A percentile compares a stretch with the other conserved stretches of the same genome.
Evolutionary conservation across 2,113 vertebrate genomes (phyloP).

Genomic region (Illadopsis cleaveri): DNA sequence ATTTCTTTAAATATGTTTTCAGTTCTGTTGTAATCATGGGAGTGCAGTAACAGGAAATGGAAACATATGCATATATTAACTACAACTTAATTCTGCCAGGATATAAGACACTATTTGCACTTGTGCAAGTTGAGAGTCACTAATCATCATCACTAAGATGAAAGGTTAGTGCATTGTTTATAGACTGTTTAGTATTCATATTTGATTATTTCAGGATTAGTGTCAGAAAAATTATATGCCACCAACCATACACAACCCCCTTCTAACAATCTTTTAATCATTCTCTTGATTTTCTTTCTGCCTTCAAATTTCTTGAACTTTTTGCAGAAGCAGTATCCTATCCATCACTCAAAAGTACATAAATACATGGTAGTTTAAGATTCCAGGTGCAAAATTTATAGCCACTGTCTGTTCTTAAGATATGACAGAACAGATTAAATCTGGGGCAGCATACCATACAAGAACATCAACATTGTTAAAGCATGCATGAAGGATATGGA

Average conservation of each 20-base stretch:
- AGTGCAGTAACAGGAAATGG: background rate
- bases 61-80: background rate
- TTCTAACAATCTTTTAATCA: background rate
- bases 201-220: background rate
- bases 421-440: background rate
- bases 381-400: background rate
- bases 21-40: background rate
- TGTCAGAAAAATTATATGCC: background rate
- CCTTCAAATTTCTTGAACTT: background rate
- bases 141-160: background rate
- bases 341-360: background rate
- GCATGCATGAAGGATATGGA: background rate
- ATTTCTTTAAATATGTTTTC: background rate
- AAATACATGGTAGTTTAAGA: background rate
- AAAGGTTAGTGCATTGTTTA: background rate
- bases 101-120: background rate
- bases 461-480: background rate
- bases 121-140: background rate
- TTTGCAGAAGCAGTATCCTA: background rate
- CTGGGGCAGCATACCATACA: background rate
- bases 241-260: background rate
- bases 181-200: background rate
- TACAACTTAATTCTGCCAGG: background rate
- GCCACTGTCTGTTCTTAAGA: background rate
- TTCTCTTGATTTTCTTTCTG: background rate